phyloP scores from a whole-genome alignment of 2,797 vertebrate species.

The Dendrocincla tyrannina region DNA sequence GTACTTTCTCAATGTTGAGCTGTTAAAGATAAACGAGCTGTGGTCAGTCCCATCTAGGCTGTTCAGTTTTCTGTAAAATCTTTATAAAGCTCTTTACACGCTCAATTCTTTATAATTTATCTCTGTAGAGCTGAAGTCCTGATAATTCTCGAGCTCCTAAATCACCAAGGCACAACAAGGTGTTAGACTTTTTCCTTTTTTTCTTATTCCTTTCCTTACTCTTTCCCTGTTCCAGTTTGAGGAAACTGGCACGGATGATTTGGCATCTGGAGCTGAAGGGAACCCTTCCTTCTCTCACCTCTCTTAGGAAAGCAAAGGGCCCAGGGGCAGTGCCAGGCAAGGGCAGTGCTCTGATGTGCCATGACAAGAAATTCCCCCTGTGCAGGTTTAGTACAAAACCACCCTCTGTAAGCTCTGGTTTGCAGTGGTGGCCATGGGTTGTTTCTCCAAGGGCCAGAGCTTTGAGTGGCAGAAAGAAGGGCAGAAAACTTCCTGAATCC shows the following conservation, averaged over 20 bases:
- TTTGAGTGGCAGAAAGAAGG: background rate
- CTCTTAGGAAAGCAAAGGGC: background rate
- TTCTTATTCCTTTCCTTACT: background rate
- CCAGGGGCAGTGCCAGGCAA: background rate
- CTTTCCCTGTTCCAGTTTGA: background rate
- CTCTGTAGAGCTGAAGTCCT: background rate
- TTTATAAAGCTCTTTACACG: background rate
- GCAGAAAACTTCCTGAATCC: background rate
- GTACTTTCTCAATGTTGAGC: background rate
- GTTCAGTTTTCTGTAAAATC: background rate
- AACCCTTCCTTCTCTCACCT: background rate
- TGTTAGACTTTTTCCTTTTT: background rate
- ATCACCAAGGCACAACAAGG: background rate
- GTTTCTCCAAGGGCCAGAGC: background rate
- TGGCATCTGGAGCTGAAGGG: background rate
- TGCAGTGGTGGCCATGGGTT: accelerated
- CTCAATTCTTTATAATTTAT: background rate
- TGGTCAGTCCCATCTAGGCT: background rate
- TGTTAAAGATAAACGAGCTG: background rate
- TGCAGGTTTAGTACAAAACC: background rate
- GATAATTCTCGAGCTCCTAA: background rate
- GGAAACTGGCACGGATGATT: background rate
- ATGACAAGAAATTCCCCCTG: background rate
- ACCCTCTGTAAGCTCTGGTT: background rate
- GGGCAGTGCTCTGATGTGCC: no score